A percentile compares a stretch with the other conserved stretches of the same genome.
Evolutionary conservation across 2,888 invertebrate genomes (phyloP).

Genomic region (Perizoma affinitatum): DNA sequence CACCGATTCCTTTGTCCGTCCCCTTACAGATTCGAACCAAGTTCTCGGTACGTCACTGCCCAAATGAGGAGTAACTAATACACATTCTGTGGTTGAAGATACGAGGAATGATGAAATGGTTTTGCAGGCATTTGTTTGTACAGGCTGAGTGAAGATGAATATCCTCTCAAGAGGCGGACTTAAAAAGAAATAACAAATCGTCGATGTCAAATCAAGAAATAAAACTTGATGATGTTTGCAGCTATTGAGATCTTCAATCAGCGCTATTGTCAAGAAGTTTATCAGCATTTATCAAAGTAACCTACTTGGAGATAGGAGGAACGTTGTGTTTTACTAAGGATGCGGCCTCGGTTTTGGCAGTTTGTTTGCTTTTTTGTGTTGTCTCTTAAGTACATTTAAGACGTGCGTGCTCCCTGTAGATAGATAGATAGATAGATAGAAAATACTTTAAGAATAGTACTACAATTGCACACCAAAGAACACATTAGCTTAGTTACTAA

Average conservation of each 20-base stretch:
- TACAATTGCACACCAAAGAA: no score
- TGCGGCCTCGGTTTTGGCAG: no score
- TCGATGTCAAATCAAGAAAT: constrained; percentile 31
- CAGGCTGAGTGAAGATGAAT: constrained; percentile 63
- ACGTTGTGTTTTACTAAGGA: no score
- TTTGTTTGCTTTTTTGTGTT: no score
- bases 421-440: no score
- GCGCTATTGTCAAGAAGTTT: constrained; percentile 27
- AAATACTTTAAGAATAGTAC: no score
- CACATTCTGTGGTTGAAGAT: constrained; percentile 34
- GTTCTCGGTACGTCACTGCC: constrained; percentile 54
- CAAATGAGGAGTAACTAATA: constrained; percentile 25
- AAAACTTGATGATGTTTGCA: constrained; percentile 47
- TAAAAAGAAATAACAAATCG: constrained; percentile 54
- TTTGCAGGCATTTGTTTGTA: constrained; percentile 74
- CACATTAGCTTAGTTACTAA: no score
- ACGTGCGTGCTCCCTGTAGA: no score
- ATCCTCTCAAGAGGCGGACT: constrained; percentile 56
- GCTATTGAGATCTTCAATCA: constrained; percentile 50
- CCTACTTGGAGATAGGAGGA: no score
- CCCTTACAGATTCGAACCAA: constrained; percentile 40
- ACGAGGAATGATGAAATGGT: constrained; percentile 73
- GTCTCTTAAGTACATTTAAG: no score
- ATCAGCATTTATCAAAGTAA: constrained; percentile 21
- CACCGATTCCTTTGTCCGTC: constrained; percentile 49